Percentiles rank a stretch among this genome's conserved stretches.
Evolutionary conservation across 2,888 invertebrate species (phyloP).

Genomic region (Pseudococcus longispinus): DNA sequence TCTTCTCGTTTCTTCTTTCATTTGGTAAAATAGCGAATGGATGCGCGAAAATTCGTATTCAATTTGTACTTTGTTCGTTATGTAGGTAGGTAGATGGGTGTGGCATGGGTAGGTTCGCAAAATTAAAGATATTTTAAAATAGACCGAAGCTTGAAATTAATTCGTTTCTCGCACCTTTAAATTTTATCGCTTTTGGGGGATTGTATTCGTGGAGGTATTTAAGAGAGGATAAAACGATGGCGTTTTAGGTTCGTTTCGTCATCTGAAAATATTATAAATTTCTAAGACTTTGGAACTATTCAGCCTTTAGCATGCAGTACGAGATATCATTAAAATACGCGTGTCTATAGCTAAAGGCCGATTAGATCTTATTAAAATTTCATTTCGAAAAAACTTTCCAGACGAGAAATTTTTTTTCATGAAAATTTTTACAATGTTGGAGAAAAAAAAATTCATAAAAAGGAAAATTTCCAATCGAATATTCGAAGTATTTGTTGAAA

Average conservation of each 20-base stretch:
- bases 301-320: background rate
- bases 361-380: background rate
- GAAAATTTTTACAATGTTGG: background rate
- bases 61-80: background rate
- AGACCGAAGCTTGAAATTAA: background rate
- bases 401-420: background rate
- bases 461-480: background rate
- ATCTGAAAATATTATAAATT: slow-evolving; percentile 5
- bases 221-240: background rate
- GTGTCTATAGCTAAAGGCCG: background rate
- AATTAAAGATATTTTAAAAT: background rate
- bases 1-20: slow-evolving; percentile 2
- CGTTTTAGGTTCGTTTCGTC: background rate
- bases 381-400: background rate
- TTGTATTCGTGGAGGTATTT: background rate
- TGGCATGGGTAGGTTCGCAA: background rate
- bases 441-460: background rate
- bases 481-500: background rate
- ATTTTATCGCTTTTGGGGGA: background rate
- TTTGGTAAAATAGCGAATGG: background rate
- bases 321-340: background rate
- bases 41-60: background rate
- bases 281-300: background rate
- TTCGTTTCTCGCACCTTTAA: slow-evolving; percentile 1
- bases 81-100: too few relatives aligned